These are phyloP conservation scores for Mesochorus sp. DNA, from an alignment of 2,888 invertebrate genomes.

Conservation along the genomic window DNA sequence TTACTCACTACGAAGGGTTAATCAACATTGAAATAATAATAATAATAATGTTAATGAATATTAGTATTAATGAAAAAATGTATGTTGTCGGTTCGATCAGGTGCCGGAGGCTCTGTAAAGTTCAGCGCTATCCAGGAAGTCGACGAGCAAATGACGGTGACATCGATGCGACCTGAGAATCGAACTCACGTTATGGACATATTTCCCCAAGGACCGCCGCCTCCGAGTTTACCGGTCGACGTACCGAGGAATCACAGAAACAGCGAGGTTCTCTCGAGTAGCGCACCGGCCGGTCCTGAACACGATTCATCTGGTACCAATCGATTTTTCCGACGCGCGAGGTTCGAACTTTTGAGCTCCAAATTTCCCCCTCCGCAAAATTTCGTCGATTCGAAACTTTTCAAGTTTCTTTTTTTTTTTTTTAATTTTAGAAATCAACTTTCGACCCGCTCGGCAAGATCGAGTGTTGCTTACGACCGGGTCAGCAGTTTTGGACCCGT, in stretches of 20 bases:
- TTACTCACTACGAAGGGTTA: too few species aligned
- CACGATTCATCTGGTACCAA: constrained; percentile 53
- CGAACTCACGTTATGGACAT: constrained; percentile 78
- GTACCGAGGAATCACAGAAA: constrained; percentile 83
- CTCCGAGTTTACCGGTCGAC: constrained; percentile 86
- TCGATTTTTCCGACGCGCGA: constrained; percentile 47
- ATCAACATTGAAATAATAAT: constrained; percentile 90
- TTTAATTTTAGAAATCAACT: constrained; percentile 67
- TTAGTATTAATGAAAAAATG: constrained; percentile 14
- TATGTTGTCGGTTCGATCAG: constrained; percentile 56
- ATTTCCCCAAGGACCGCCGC: constrained; percentile 83
- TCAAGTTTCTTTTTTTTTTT: background rate
- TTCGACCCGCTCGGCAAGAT: constrained; percentile 70
- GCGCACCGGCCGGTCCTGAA: constrained; percentile 72
- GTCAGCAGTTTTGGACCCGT: constrained; percentile 57
- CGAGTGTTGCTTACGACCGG: constrained; percentile 69
- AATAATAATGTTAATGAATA: constrained; percentile 83
- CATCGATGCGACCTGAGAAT: constrained; percentile 86
- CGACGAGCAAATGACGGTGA: constrained; percentile 92
- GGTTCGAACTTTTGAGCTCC: constrained; percentile 40
- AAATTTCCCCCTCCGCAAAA: background rate
- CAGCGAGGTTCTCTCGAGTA: constrained; percentile 73
- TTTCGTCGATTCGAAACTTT: background rate
- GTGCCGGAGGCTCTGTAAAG: constrained; percentile 74
- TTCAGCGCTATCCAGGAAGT: constrained; percentile 82